Evolutionary conservation across 2,888 invertebrate genomes (phyloP).

Genomic region (Globia sparganii): DNA sequence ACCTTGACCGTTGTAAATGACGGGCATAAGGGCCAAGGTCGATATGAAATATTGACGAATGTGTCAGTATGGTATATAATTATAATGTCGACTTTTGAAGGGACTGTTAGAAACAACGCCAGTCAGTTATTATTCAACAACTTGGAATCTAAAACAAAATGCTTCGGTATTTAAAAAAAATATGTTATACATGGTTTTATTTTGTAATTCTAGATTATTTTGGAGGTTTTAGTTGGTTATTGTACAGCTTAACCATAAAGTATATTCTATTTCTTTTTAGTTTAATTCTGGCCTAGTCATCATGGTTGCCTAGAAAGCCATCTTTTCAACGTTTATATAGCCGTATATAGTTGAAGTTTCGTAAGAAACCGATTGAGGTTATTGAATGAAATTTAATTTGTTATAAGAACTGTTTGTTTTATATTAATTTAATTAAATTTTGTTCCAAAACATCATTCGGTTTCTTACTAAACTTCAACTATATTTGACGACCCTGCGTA

Average conservation of each 20-base stretch:
- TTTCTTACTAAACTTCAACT: no score
- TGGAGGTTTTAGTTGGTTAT: background rate
- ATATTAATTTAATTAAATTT: no score
- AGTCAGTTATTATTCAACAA: slow-evolving; percentile 22
- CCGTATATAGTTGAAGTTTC: no score
- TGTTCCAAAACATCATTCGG: no score
- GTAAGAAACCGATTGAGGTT: no score
- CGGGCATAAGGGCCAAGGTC: slow-evolving; percentile 27
- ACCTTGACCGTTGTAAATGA: slow-evolving; percentile 47
- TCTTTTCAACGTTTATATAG: no score
- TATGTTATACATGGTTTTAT: background rate
- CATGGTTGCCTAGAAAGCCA: no score
- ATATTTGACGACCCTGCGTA: no score
- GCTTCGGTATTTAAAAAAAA: background rate
- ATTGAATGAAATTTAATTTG: no score
- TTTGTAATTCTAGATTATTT: background rate
- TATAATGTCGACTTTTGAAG: slow-evolving; percentile 1
- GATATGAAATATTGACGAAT: slow-evolving; percentile 36
- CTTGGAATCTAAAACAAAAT: background rate
- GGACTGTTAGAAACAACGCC: background rate
- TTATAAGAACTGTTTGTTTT: no score
- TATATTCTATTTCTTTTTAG: no score
- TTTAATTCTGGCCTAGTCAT: background rate
- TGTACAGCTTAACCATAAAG: background rate
- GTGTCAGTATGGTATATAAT: slow-evolving; percentile 20